phyloP scores from a whole-genome alignment of 1,140 invertebrate species.

The Orussus abietinus region DNA sequence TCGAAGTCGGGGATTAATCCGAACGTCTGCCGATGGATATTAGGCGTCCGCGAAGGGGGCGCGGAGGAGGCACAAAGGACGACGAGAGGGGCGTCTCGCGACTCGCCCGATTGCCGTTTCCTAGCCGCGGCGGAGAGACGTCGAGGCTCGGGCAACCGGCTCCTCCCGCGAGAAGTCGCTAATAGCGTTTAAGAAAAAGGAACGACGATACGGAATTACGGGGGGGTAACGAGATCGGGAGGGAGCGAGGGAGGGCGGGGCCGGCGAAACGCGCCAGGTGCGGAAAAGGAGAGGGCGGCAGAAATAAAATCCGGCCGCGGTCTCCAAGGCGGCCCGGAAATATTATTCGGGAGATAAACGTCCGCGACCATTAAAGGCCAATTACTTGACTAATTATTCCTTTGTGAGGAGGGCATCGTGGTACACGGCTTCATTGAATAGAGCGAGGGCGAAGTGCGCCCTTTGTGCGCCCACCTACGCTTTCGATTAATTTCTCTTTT shows the following conservation, averaged over 20 bases:
- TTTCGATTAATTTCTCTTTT: too few species aligned
- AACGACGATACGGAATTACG: conserved; percentile 41
- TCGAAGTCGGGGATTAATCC: too few species aligned
- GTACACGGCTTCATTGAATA: too few species aligned
- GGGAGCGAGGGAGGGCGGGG: too few species aligned
- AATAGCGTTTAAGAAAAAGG: conserved; percentile 33
- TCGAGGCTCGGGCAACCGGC: conserved; percentile 19
- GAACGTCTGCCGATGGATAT: background rate
- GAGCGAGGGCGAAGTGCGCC: too few species aligned
- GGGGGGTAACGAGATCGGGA: conserved; percentile 32
- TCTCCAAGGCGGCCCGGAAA: conserved; percentile 13
- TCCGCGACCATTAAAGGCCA: conserved; percentile 18
- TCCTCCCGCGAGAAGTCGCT: conserved; percentile 24
- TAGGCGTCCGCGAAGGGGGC: conserved; percentile 5
- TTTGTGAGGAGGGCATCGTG: too few species aligned
- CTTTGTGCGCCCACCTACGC: too few species aligned
- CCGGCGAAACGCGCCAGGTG: conserved; percentile 13
- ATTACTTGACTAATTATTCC: conserved; percentile 24
- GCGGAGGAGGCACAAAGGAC: conserved; percentile 6
- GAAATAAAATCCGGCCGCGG: conserved; percentile 21
- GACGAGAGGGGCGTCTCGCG: conserved; percentile 23
- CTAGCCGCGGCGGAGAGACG: conserved; percentile 32
- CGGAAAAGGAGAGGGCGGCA: conserved; percentile 2
- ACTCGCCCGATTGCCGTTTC: conserved; percentile 24
- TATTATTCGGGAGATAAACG: conserved; percentile 25